A percentile compares a stretch with the other conserved stretches of the same genome.
These are phyloP conservation scores for Crocallis elinguaria DNA, from an alignment of 2,888 invertebrate species.

Conservation along the genomic window DNA sequence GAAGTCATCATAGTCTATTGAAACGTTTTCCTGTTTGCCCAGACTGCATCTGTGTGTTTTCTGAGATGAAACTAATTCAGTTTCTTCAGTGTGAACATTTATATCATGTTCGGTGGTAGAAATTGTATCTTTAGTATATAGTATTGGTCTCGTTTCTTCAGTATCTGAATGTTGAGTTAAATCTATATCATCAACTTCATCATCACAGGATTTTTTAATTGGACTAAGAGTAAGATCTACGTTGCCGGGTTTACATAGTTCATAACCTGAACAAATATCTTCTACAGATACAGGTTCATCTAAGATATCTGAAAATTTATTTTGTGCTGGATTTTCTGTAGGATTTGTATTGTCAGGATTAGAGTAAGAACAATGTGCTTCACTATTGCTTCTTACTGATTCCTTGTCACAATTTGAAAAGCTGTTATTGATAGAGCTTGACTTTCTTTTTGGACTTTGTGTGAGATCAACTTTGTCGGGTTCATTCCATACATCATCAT, in stretches of 20 bases:
- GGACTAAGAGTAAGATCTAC: constrained; percentile 42
- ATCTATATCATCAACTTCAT: constrained; percentile 49
- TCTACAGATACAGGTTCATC: background rate
- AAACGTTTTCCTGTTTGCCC: constrained; percentile 60
- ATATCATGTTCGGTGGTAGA: too few relatives aligned
- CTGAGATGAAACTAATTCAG: background rate
- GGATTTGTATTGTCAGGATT: background rate
- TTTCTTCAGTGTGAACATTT: constrained; percentile 1
- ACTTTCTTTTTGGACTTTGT: background rate
- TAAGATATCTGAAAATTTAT: background rate
- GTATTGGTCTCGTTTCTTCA: constrained; percentile 29
- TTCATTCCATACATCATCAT: background rate
- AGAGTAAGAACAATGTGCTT: background rate
- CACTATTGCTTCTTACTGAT: background rate
- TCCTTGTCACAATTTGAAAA: background rate
- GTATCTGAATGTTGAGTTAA: constrained; percentile 60
- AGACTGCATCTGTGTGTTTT: constrained; percentile 42
- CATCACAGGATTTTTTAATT: background rate
- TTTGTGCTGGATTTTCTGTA: background rate
- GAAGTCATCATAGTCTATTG: constrained; percentile 73
- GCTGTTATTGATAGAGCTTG: background rate
- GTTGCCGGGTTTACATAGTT: background rate
- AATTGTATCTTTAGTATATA: too few relatives aligned
- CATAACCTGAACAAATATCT: background rate
- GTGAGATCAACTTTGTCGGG: background rate